phyloP scores from a whole-genome alignment of 2,113 vertebrate species.

The Chaetops frenatus region DNA sequence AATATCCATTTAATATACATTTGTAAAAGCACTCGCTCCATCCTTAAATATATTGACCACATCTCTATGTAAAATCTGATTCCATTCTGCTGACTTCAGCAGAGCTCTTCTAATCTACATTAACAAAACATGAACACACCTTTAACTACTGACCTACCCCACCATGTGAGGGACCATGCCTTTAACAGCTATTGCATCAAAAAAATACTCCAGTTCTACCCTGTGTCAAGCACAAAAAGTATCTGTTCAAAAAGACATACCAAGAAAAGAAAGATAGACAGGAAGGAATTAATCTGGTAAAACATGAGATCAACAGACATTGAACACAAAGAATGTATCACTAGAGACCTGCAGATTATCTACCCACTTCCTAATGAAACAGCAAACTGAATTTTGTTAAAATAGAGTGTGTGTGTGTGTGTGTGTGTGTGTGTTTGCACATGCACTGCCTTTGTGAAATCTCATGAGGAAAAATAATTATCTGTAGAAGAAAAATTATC shows the following conservation, averaged over 20 bases:
- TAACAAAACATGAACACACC: not conserved
- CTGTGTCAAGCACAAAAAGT: not conserved
- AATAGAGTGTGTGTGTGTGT: not conserved
- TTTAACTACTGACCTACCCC: not conserved
- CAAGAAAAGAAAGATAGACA: not conserved
- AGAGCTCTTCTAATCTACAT: not conserved
- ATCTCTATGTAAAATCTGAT: not conserved
- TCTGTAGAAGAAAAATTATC: not conserved
- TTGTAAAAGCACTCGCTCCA: not conserved
- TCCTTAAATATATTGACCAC: not conserved
- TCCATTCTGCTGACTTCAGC: not conserved
- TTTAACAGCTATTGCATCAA: not conserved
- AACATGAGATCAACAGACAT: not conserved
- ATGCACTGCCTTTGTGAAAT: not conserved
- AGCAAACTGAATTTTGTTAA: not conserved
- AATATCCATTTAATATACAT: not conserved
- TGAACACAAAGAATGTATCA: not conserved
- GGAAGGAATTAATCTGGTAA: not conserved
- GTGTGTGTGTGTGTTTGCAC: not conserved
- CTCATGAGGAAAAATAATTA: not conserved
- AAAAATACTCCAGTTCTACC: not conserved
- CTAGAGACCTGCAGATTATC: not conserved
- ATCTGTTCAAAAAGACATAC: not conserved
- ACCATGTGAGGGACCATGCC: not conserved
- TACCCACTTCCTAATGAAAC: not conserved